Percentiles rank a stretch among this genome's conserved stretches.
Conservation (phyloP, 2,113 vertebrate species). For the Dicrurus megarhynchus region DNA sequence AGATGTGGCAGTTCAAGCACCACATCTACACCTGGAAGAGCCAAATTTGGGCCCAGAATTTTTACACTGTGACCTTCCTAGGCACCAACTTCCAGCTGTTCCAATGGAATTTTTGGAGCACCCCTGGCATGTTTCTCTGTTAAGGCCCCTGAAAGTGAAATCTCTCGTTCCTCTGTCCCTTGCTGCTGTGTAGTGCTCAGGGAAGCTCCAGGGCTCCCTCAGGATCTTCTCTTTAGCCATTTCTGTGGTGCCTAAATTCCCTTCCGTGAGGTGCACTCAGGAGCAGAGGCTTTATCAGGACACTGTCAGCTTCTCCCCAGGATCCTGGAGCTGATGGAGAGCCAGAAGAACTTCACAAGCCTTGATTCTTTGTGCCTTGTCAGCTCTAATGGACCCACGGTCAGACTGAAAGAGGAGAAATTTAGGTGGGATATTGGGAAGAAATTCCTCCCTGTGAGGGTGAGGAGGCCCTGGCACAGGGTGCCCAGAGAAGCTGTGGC, state of each 20-base stretch:
- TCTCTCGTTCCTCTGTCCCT: not conserved
- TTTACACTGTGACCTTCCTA: not conserved
- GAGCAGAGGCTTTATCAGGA: not conserved
- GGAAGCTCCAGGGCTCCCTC: not conserved
- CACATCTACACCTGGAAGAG: not conserved
- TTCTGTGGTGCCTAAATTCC: not conserved
- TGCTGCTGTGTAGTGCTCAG: not conserved
- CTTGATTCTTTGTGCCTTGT: not conserved
- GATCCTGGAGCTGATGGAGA: not conserved
- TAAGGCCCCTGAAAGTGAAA: not conserved
- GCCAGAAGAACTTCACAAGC: not conserved
- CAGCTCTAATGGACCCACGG: not conserved
- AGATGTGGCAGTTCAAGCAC: not conserved
- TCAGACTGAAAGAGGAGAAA: not conserved
- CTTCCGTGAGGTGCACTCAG: not conserved
- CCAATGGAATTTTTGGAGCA: not conserved
- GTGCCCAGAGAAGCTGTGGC: not conserved
- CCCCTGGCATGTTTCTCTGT: not conserved
- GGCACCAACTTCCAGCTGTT: not conserved
- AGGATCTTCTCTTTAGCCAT: not conserved
- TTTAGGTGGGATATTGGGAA: not conserved
- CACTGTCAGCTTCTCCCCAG: not conserved
- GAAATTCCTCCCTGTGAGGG: fast-evolving
- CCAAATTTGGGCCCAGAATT: not conserved
- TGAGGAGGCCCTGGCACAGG: not conserved